Evolutionary conservation across 2,113 vertebrate genomes (phyloP).

Genomic region (Aldabrachelys gigantea): DNA sequence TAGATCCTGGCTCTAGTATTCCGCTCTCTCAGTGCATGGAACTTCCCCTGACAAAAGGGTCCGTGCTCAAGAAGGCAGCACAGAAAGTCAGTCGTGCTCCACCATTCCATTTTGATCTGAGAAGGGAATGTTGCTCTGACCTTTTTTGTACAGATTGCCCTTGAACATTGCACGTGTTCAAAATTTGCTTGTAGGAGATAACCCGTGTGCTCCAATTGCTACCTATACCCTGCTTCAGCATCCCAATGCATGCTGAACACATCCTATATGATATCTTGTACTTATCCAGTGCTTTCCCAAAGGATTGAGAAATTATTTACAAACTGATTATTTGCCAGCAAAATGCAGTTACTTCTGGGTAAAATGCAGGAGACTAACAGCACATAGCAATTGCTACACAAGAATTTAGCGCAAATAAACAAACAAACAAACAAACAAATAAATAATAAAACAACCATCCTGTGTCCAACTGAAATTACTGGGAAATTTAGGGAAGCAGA

Average conservation of each 20-base stretch:
- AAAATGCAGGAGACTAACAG: background rate
- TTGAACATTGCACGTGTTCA: background rate
- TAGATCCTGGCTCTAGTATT: background rate
- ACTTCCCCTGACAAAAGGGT: background rate
- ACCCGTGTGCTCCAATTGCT: background rate
- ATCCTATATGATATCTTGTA: background rate
- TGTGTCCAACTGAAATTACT: background rate
- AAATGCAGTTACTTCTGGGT: background rate
- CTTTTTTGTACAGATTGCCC: background rate
- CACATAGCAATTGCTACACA: background rate
- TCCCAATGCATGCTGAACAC: background rate
- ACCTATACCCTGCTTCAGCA: background rate
- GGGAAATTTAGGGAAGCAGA: rapidly evolving
- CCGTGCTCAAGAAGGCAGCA: background rate
- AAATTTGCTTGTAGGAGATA: background rate
- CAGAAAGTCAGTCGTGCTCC: background rate
- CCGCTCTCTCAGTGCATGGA: background rate
- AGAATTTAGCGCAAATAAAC: background rate
- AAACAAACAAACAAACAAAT: rapidly evolving
- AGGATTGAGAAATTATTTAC: background rate
- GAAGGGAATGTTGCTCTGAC: background rate
- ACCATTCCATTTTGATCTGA: background rate
- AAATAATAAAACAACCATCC: background rate
- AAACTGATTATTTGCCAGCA: background rate
- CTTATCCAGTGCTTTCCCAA: background rate